Conservation (phyloP, 2,888 invertebrate genomes). For the Dicycla oo region DNA sequence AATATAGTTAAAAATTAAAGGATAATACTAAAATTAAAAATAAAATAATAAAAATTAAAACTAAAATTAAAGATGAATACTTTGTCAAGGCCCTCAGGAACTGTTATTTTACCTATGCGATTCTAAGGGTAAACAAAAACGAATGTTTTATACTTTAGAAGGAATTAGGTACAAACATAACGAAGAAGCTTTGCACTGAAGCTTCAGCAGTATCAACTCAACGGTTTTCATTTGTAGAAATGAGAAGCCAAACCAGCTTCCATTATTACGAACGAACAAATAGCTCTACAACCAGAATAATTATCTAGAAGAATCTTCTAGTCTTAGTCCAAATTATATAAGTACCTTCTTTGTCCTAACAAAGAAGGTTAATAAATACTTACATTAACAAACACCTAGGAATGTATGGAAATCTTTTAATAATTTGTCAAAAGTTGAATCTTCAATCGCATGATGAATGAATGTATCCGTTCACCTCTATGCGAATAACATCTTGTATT, state of each 20-base stretch:
- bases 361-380: no score
- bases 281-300: neutral
- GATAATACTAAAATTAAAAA: no score
- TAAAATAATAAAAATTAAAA: no score
- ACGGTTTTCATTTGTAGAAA: neutral
- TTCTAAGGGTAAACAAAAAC: neutral
- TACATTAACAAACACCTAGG: neutral
- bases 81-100: neutral
- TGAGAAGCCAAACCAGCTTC: neutral
- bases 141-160: neutral
- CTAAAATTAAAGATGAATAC: no score
- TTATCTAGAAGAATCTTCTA: neutral
- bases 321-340: no score
- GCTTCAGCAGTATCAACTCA: neutral
- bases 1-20: no score
- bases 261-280: neutral
- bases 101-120: neutral
- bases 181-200: neutral
- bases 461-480: constrained; percentile 65
- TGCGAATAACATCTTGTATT: constrained; percentile 79
- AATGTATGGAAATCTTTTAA: constrained; percentile 18
- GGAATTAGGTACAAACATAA: neutral
- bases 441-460: constrained; percentile 47
- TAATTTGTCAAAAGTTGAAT: constrained; percentile 13
- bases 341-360: no score